Evolutionary conservation across 2,113 vertebrate species (phyloP).

Genomic region (Fulica atra): DNA sequence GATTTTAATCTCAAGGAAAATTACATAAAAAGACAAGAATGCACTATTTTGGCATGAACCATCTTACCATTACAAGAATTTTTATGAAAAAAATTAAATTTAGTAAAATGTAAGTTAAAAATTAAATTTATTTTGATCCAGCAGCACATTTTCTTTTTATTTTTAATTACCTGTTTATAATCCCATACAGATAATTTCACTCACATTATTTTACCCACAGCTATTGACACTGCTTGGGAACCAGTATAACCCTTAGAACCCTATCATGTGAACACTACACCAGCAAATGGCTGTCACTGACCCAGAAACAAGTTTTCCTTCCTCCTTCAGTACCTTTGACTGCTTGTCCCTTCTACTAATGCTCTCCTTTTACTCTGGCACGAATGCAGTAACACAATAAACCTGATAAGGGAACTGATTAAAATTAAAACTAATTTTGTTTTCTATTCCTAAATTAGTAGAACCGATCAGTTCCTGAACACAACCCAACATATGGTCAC

Average conservation of each 20-base stretch:
- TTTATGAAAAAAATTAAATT: neutral
- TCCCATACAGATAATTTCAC: neutral
- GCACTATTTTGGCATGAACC: neutral
- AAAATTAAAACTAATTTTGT: neutral
- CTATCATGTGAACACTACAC: neutral
- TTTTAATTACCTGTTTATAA: neutral
- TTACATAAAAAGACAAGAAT: neutral
- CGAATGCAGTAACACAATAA: neutral
- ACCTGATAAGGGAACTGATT: neutral
- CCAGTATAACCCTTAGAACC: neutral
- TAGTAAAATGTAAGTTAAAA: neutral
- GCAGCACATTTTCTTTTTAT: neutral
- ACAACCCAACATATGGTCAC: neutral
- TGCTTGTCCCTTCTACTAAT: neutral
- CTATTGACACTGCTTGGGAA: neutral
- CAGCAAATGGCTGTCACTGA: neutral
- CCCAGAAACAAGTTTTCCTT: neutral
- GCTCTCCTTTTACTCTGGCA: fast-evolving
- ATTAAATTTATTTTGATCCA: neutral
- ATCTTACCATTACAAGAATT: neutral
- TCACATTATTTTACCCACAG: neutral
- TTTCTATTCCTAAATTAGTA: neutral
- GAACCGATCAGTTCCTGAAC: neutral
- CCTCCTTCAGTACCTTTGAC: neutral
- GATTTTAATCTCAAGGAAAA: neutral